Percentiles rank a stretch among this genome's conserved stretches.
phyloP scores from a whole-genome alignment of 2,888 invertebrate species.

The Polydrusus tereticollis region DNA sequence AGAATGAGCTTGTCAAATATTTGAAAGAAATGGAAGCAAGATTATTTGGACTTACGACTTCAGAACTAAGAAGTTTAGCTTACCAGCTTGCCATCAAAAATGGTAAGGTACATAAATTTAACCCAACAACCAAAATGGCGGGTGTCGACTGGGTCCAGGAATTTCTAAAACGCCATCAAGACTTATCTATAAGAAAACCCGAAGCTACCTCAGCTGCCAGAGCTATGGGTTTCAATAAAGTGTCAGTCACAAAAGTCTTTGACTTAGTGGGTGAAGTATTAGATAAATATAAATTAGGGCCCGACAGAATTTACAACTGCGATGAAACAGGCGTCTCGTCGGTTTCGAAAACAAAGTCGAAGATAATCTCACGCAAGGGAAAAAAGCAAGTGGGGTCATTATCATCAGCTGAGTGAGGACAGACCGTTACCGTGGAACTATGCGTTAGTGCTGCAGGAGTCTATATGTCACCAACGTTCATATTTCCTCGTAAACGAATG shows the following conservation, averaged over 20 bases:
- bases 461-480: not conserved
- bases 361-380: no score
- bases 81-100: slow-evolving; percentile 23
- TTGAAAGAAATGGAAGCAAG: no score
- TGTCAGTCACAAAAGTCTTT: not conserved
- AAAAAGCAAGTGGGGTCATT: not conserved
- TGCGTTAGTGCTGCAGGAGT: not conserved
- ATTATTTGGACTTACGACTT: no score
- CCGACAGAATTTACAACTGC: not conserved
- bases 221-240: slow-evolving; percentile 7
- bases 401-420: slow-evolving; percentile 7
- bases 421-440: not conserved
- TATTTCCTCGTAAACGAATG: no score
- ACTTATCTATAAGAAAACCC: no score
- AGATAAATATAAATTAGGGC: slow-evolving; percentile 7
- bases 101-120: slow-evolving; percentile 19
- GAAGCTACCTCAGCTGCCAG: no score
- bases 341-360: slow-evolving; percentile 18
- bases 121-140: slow-evolving; percentile 30
- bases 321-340: slow-evolving; percentile 10
- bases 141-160: slow-evolving; percentile 47
- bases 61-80: slow-evolving; percentile 16
- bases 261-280: not conserved
- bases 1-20: no score
- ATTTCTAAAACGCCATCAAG: slow-evolving; percentile 49